A percentile compares a stretch with the other conserved stretches of the same genome.
Conservation (phyloP, 2,113 vertebrate species). For the Muscicapa adusta region DNA sequence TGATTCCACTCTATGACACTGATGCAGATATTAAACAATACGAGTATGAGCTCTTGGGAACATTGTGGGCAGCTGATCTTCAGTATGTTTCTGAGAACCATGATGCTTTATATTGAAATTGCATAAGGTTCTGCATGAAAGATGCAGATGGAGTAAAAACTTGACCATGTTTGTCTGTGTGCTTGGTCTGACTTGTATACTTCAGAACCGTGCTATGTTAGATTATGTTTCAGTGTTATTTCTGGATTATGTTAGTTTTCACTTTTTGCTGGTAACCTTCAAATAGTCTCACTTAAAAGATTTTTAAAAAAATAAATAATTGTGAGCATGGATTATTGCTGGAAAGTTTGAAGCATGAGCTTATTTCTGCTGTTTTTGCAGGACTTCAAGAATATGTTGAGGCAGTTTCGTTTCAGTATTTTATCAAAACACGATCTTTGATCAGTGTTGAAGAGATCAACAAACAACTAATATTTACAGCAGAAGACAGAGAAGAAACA, state of each 20-base stretch:
- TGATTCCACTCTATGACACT: accelerated
- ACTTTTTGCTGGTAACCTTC: neutral
- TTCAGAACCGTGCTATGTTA: accelerated
- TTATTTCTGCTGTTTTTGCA: slow-evolving; percentile 53
- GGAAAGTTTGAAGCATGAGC: neutral
- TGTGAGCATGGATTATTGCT: neutral
- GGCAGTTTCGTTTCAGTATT: slow-evolving; percentile 93
- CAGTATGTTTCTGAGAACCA: neutral
- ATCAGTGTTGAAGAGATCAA: slow-evolving; percentile 96
- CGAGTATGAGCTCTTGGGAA: neutral
- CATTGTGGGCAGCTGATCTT: neutral
- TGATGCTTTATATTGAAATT: neutral
- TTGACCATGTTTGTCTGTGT: neutral
- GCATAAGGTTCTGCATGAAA: neutral
- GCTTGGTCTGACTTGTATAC: neutral
- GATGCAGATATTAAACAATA: neutral
- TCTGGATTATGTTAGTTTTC: neutral
- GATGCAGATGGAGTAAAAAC: neutral
- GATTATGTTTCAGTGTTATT: neutral
- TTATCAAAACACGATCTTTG: slow-evolving; percentile 87
- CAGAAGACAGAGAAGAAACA: slow-evolving; percentile 71
- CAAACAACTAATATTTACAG: slow-evolving; percentile 84
- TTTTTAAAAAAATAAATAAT: neutral
- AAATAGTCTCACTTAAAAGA: neutral
- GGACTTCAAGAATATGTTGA: slow-evolving; percentile 97